These are phyloP conservation scores for Diloba caeruleocephala DNA, from an alignment of 2,888 invertebrate genomes.

Conservation along the genomic window DNA sequence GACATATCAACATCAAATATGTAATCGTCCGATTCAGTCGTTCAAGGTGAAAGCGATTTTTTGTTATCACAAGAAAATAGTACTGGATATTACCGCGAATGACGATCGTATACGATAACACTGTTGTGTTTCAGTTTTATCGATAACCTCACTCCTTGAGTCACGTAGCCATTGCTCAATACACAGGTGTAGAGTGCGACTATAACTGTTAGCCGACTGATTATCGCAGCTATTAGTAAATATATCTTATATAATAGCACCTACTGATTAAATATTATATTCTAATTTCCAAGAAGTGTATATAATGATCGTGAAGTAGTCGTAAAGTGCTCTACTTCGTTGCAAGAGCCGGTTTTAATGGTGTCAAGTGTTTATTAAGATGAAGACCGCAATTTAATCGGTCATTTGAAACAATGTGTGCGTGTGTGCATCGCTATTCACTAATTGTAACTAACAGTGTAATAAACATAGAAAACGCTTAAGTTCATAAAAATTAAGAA, in stretches of 20 bases:
- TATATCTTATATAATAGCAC: constrained; percentile 48
- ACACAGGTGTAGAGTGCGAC: constrained; percentile 63
- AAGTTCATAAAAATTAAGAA: constrained; percentile 16
- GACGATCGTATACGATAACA: constrained; percentile 79
- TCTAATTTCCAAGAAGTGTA: constrained; percentile 48
- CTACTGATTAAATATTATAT: constrained; percentile 44
- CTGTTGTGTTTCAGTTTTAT: constrained; percentile 78
- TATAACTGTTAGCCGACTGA: constrained; percentile 42
- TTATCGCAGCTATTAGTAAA: constrained; percentile 51
- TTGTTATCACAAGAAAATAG: constrained; percentile 74
- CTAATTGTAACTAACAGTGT: constrained; percentile 66
- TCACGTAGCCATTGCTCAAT: constrained; percentile 82
- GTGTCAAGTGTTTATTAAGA: constrained; percentile 62
- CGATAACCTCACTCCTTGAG: constrained; percentile 76
- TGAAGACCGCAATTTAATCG: constrained; percentile 51
- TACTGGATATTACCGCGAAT: constrained; percentile 68
- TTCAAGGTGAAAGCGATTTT: constrained; percentile 78
- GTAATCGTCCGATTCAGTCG: constrained; percentile 41
- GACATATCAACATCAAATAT: constrained; percentile 17
- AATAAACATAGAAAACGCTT: constrained; percentile 40
- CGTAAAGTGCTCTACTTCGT: constrained; percentile 47
- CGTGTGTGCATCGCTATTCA: constrained; percentile 55
- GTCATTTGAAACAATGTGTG: constrained; percentile 62
- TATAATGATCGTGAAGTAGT: constrained; percentile 34
- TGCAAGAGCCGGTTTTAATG: constrained; percentile 48